Evolutionary conservation across 2,888 invertebrate species (phyloP).

Genomic region (Dascillus cervinus): DNA sequence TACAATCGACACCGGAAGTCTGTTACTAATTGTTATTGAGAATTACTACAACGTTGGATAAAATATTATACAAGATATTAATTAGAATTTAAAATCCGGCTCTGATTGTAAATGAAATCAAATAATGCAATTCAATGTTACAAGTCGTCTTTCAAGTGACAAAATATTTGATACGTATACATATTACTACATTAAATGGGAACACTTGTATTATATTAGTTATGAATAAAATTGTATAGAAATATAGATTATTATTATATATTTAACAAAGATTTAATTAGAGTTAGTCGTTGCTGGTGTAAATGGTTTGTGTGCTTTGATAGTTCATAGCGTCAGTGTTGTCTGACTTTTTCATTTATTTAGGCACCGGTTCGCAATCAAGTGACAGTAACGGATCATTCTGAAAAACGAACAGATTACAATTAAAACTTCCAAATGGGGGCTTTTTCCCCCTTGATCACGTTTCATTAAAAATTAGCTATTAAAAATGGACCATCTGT

Average conservation of each 20-base stretch:
- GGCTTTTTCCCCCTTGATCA: too few relatives aligned
- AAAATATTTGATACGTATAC: conserved; percentile 39
- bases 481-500: too few relatives aligned
- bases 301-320: conserved; percentile 43
- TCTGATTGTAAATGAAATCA: conserved; percentile 10
- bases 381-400: too few relatives aligned
- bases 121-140: conserved; percentile 17
- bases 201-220: conserved; percentile 41
- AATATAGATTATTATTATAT: conserved; percentile 38
- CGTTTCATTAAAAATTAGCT: too few relatives aligned
- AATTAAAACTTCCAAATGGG: too few relatives aligned
- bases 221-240: conserved; percentile 42
- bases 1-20: too few relatives aligned
- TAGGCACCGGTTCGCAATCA: too few relatives aligned
- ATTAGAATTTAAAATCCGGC: too few relatives aligned
- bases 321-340: conserved; percentile 23
- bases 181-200: conserved; percentile 41
- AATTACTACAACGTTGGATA: too few relatives aligned
- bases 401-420: too few relatives aligned
- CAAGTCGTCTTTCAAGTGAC: conserved; percentile 23
- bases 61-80: too few relatives aligned
- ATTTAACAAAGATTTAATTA: conserved; percentile 40
- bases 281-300: conserved; percentile 38
- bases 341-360: conserved; percentile 12
- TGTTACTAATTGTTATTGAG: too few relatives aligned